Percentiles rank a stretch among this genome's conserved stretches.
Conservation (phyloP, 1,140 invertebrate species). For the Antheraea pernyi region DNA sequence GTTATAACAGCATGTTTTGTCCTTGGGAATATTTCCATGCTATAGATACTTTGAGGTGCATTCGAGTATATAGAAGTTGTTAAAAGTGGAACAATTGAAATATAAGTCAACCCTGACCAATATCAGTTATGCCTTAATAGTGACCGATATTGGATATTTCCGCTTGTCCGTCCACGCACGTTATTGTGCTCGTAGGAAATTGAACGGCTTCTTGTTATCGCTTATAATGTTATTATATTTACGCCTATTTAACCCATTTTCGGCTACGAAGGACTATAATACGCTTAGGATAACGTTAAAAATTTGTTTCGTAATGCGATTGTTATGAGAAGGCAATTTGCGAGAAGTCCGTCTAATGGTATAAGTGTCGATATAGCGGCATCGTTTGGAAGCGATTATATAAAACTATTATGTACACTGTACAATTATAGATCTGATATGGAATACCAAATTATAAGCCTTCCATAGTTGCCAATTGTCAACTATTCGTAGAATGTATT, state of each 20-base stretch:
- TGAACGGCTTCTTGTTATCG: constrained; percentile 1
- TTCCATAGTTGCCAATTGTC: too few relatives aligned
- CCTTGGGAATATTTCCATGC: too few relatives aligned
- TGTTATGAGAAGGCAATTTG: background rate
- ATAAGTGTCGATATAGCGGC: too few relatives aligned
- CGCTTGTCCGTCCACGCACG: constrained; percentile 9
- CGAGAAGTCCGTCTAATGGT: background rate
- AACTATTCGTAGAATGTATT: too few relatives aligned
- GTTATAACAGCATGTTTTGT: too few relatives aligned
- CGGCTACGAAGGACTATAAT: background rate
- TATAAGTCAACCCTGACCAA: background rate
- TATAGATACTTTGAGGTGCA: too few relatives aligned
- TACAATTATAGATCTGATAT: too few relatives aligned
- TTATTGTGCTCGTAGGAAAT: constrained; percentile 1
- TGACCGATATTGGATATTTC: constrained; percentile 11
- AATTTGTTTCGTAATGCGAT: background rate
- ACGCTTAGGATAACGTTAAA: background rate
- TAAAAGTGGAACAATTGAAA: too few relatives aligned
- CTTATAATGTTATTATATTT: background rate
- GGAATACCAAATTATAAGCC: too few relatives aligned
- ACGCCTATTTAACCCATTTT: background rate
- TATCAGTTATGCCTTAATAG: constrained; percentile 14
- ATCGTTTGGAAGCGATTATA: too few relatives aligned
- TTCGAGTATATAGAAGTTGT: too few relatives aligned
- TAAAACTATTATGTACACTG: too few relatives aligned